Percentiles rank a stretch among this genome's conserved stretches.
These are phyloP conservation scores for Peromyscus maniculatus DNA, from an alignment of 2,113 vertebrate species.

Conservation along the genomic window DNA sequence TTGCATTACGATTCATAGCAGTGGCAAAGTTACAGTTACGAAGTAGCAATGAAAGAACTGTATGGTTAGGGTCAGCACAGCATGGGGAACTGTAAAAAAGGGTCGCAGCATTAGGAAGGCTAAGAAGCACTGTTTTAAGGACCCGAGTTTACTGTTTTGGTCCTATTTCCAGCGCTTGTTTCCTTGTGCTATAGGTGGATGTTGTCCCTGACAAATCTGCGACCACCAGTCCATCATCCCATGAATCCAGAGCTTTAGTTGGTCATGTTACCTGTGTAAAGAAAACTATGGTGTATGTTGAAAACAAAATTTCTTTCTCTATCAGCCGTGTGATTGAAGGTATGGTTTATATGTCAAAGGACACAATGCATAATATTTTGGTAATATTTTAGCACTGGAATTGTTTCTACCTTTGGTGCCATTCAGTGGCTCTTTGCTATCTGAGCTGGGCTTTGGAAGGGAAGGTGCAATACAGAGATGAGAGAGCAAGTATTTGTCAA, in stretches of 20 bases:
- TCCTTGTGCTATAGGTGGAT: slow-evolving; percentile 87
- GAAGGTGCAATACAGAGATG: background rate
- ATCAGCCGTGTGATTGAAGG: slow-evolving; percentile 89
- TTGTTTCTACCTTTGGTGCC: background rate
- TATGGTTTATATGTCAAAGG: slow-evolving; percentile 68
- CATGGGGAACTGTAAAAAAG: background rate
- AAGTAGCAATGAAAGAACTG: background rate
- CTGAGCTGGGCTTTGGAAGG: background rate
- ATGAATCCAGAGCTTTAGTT: slow-evolving; percentile 86
- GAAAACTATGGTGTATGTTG: slow-evolving; percentile 89
- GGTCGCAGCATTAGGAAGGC: background rate
- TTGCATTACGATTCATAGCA: background rate
- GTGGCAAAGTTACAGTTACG: background rate
- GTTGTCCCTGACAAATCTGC: slow-evolving; percentile 85
- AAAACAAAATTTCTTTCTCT: slow-evolving; percentile 90
- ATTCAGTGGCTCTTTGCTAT: background rate
- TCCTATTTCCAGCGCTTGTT: background rate
- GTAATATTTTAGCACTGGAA: background rate
- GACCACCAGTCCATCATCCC: slow-evolving; percentile 77
- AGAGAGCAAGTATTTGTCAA: background rate
- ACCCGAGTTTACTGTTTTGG: background rate
- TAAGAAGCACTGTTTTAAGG: background rate
- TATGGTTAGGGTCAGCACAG: background rate
- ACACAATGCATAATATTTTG: background rate
- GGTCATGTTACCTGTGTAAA: slow-evolving; percentile 90